Evolutionary conservation across 2,888 invertebrate genomes (phyloP).

Genomic region (Orchesella flavescens): DNA sequence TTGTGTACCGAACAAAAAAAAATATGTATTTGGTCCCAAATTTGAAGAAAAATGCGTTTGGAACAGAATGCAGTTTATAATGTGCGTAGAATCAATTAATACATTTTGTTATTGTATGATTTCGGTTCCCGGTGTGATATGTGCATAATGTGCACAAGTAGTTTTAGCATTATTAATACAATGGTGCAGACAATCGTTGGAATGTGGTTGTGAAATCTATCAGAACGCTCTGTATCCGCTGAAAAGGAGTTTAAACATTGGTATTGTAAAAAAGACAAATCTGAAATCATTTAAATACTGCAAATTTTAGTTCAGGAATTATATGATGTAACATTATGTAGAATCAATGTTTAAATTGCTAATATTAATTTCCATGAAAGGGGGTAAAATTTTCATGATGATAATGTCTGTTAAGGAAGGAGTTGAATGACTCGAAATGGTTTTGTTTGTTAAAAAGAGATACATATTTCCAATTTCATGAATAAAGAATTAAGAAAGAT

Average conservation of each 20-base stretch:
- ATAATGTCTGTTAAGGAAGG: too few relatives aligned
- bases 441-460: too few relatives aligned
- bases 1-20: neutral
- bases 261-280: neutral
- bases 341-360: too few relatives aligned
- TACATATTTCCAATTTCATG: too few relatives aligned
- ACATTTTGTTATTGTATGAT: neutral
- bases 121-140: slow-evolving; percentile 13
- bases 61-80: neutral
- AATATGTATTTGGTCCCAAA: neutral
- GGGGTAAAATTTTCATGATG: too few relatives aligned
- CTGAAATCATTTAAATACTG: neutral
- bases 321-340: neutral
- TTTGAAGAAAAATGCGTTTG: neutral
- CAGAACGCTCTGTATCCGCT: neutral
- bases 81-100: neutral
- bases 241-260: neutral
- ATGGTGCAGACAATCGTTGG: slow-evolving; percentile 16
- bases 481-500: too few relatives aligned
- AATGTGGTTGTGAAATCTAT: slow-evolving; percentile 14
- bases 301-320: too few relatives aligned
- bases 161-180: neutral
- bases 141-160: neutral
- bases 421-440: too few relatives aligned
- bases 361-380: too few relatives aligned